A percentile compares a stretch with the other conserved stretches of the same genome.
Evolutionary conservation across 2,888 invertebrate genomes (phyloP).

Genomic region (Xanthia togata): DNA sequence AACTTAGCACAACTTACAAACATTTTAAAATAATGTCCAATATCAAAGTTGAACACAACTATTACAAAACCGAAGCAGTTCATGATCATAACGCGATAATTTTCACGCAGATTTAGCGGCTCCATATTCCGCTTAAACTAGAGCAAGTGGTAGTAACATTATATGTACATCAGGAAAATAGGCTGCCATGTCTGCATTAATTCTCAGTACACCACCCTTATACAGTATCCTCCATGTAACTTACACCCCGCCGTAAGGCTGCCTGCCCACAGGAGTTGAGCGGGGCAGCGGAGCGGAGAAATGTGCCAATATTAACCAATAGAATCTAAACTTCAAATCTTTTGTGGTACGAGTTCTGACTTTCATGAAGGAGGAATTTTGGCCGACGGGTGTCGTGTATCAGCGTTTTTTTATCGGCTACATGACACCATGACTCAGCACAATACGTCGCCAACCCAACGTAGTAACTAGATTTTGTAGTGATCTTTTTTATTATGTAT

Average conservation of each 20-base stretch:
- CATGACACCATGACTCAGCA: too few species aligned
- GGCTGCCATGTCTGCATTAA: slow-evolving; percentile 78
- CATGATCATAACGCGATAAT: background rate
- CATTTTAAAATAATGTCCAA: background rate
- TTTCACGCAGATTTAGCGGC: slow-evolving; percentile 54
- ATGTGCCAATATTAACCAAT: too few species aligned
- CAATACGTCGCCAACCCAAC: too few species aligned
- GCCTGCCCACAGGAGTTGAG: too few species aligned
- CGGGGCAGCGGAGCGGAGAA: too few species aligned
- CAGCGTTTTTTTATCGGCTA: too few species aligned
- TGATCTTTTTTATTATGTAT: too few species aligned
- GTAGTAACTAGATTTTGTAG: too few species aligned
- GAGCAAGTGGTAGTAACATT: slow-evolving; percentile 71
- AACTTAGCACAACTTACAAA: background rate
- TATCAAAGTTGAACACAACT: background rate
- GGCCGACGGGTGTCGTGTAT: too few species aligned
- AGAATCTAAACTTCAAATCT: too few species aligned
- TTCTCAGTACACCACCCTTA: slow-evolving; percentile 70
- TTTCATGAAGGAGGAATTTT: too few species aligned
- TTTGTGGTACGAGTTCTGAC: too few species aligned
- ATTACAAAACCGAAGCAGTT: background rate
- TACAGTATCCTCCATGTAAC: slow-evolving; percentile 55
- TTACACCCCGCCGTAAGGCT: slow-evolving; percentile 20
- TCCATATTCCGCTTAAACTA: slow-evolving; percentile 55
- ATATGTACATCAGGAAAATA: slow-evolving; percentile 73